Base-by-base conservation (phyloP, 2,888 invertebrate species). In the Thereva unica region DNA sequence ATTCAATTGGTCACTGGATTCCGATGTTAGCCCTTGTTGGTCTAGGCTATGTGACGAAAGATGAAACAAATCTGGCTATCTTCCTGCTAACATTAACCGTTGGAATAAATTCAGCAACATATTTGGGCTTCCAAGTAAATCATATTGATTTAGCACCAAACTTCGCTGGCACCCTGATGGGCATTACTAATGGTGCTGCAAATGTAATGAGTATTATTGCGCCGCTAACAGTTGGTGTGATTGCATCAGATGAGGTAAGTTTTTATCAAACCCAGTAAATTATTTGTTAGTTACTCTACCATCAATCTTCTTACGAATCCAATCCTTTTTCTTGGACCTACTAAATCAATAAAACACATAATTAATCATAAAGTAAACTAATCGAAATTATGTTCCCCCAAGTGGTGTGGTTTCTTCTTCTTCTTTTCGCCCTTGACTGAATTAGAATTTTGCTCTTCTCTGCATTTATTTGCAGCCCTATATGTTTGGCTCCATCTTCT, bases 111-210 rank as follows among this genome's bases (percentile, higher is more conserved):
- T 87, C 90, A 0, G 88, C 88, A 1, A 86, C 88, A 61, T 91
- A 88, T 72, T 86, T 89, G 52, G 92, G 92, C 2, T 91, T 88
- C 76, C 86, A 90, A 88, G 84, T 85, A 87, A 93, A 92, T 71
- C 92, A 92, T 75, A 90, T 94, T 70, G 93, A 94, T 81, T 82
- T 94, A 61, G 89, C 93, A 5, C 92, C 93, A 0, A 91, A 90
- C 77, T 91, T 89, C 77, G 90, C 93, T 2, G 93, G 93, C 38
- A 87, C 89, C 0, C 80, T 93, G 71, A 92, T 93, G 92, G 93
- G 93, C 4, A 87, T 93, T 72, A 92, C 92, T 1, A 93, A 93
- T 76, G 89, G 89, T 7, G 82, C 85, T n/a, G 89, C 90, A 0
- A 92, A 90, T 74, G 82, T 92, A 8, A 89, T 90, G 79, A 90